phyloP scores from a whole-genome alignment of 2,113 vertebrate species.

The Sander lucioperca region DNA sequence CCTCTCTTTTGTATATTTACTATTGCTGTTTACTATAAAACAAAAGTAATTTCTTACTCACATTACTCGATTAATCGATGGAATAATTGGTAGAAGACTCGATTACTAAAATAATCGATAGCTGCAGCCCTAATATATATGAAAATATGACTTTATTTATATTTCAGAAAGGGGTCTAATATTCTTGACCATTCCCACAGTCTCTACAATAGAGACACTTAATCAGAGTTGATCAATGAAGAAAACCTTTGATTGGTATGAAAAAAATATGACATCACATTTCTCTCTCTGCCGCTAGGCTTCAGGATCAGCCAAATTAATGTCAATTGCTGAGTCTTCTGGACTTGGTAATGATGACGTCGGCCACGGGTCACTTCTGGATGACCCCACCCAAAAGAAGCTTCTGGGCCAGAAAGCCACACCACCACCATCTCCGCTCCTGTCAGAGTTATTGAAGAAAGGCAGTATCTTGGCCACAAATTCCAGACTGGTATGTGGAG shows the following conservation, averaged over 20 bases:
- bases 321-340: slow-evolving; percentile 86
- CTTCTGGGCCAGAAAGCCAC: slow-evolving; percentile 93
- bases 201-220: neutral
- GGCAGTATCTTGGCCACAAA: slow-evolving; percentile 94
- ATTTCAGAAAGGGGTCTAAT: neutral
- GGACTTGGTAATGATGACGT: slow-evolving; percentile 88
- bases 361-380: slow-evolving; percentile 89
- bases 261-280: neutral
- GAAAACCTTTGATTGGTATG: neutral
- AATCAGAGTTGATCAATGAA: neutral
- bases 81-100: no score
- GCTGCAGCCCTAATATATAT: no score
- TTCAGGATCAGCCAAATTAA: slow-evolving; percentile 88
- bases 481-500: slow-evolving; percentile 91
- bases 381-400: slow-evolving; percentile 96
- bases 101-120: no score
- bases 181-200: neutral
- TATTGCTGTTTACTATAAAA: no score
- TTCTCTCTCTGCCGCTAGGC: slow-evolving; percentile 71
- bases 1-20: no score
- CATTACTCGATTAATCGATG: no score
- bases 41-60: no score
- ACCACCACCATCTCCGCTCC: slow-evolving; percentile 94
- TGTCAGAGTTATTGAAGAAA: slow-evolving; percentile 98
- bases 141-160: neutral